Conservation (phyloP, 2,113 vertebrate species). For the Pholis gunnellus region DNA sequence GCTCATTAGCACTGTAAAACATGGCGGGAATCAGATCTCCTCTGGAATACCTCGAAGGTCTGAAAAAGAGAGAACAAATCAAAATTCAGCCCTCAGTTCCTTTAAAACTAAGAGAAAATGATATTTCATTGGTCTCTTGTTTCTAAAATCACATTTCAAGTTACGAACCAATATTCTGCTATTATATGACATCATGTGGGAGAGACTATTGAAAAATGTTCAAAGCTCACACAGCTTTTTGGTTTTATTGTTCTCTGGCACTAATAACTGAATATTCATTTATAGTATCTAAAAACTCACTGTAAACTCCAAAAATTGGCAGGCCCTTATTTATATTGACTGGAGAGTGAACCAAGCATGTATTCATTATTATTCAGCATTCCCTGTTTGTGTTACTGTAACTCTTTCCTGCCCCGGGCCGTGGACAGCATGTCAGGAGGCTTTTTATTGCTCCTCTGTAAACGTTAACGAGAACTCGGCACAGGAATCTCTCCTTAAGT, state of each 20-base stretch:
- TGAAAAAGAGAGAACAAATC: conserved; percentile 58
- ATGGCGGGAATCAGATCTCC: conserved; percentile 78
- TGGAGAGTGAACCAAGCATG: not conserved
- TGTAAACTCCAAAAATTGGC: too few relatives aligned
- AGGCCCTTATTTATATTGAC: not conserved
- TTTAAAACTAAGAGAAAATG: not conserved
- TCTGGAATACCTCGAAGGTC: conserved; percentile 92
- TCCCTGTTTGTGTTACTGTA: too few relatives aligned
- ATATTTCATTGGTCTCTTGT: not conserved
- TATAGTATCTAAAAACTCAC: too few relatives aligned
- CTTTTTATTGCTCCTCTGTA: too few relatives aligned
- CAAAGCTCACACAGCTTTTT: not conserved
- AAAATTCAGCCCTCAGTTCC: not conserved
- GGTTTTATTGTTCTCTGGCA: not conserved
- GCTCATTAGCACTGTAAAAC: conserved; percentile 29
- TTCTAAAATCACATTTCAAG: not conserved
- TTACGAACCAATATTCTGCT: not conserved
- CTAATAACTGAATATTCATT: not conserved
- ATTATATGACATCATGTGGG: not conserved
- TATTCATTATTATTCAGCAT: not conserved
- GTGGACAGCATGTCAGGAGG: too few relatives aligned
- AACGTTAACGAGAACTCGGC: too few relatives aligned
- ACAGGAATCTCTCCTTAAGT: too few relatives aligned
- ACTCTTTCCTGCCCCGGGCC: too few relatives aligned
- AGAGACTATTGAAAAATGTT: not conserved